These are phyloP conservation scores for Neosilurus mollespiculum DNA, from an alignment of 2,797 vertebrate species.

Conservation along the genomic window DNA sequence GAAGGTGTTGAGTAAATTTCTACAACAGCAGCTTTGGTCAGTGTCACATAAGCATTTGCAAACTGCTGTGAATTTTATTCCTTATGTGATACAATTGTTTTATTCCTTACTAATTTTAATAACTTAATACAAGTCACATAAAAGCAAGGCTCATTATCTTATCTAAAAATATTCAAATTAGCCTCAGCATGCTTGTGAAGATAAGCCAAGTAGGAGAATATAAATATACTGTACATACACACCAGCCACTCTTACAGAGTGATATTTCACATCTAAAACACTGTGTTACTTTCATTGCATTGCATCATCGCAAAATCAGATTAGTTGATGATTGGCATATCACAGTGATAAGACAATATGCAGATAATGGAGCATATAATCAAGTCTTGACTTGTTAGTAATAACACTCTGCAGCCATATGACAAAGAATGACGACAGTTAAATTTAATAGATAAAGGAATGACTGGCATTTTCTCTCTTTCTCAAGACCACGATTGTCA, in stretches of 20 bases:
- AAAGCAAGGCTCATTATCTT: neutral
- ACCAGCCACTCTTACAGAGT: constrained; percentile 5
- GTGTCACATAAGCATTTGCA: neutral
- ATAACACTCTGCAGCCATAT: neutral
- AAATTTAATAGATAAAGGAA: constrained; percentile 7
- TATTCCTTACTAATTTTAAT: neutral
- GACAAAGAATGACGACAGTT: neutral
- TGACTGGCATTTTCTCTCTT: constrained; percentile 1
- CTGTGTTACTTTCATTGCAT: constrained; percentile 25
- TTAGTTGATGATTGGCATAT: constrained; percentile 21
- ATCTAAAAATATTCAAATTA: constrained; percentile 9
- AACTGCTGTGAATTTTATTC: neutral
- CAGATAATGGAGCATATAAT: constrained; percentile 29
- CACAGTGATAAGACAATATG: constrained; percentile 25
- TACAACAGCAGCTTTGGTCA: neutral
- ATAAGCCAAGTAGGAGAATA: neutral
- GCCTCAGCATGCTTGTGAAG: neutral
- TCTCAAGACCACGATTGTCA: neutral
- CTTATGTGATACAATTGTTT: no score
- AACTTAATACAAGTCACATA: neutral
- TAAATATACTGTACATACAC: constrained; percentile 17
- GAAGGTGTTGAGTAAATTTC: neutral
- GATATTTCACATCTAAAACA: constrained; percentile 25
- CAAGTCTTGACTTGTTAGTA: constrained; percentile 19
- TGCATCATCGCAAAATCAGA: constrained; percentile 38